phyloP scores from a whole-genome alignment of 2,797 vertebrate species.

The Chloroceryle inda region DNA sequence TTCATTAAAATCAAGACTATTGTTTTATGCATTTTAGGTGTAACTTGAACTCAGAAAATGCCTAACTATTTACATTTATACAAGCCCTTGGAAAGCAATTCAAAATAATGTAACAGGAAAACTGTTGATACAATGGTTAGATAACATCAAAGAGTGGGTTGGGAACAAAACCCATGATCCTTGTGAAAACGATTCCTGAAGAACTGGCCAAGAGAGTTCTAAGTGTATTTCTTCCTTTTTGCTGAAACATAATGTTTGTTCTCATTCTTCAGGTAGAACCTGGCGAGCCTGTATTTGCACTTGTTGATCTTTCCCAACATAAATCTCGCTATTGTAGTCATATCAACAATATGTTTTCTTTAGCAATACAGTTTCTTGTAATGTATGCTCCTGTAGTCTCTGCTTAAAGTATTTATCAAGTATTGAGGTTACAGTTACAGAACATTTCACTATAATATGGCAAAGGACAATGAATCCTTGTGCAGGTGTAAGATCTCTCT shows the following conservation, averaged over 20 bases:
- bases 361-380: slow-evolving; percentile 27
- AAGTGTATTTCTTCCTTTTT: slow-evolving; percentile 54
- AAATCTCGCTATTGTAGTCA: slow-evolving; percentile 45
- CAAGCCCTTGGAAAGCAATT: slow-evolving; percentile 43
- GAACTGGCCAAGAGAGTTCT: slow-evolving; percentile 56
- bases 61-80: slow-evolving; percentile 14
- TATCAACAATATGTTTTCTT: slow-evolving; percentile 45
- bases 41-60: slow-evolving; percentile 37
- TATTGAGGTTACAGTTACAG: not conserved
- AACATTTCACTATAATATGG: not conserved
- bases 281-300: slow-evolving; percentile 57
- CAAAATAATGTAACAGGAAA: slow-evolving; percentile 49
- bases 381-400: not conserved
- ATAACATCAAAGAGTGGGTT: slow-evolving; percentile 70
- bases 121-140: slow-evolving; percentile 48
- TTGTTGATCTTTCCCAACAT: slow-evolving; percentile 75
- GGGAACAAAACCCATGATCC: slow-evolving; percentile 49
- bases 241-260: slow-evolving; percentile 59
- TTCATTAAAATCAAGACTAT: slow-evolving; percentile 13
- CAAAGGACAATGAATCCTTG: slow-evolving; percentile 10
- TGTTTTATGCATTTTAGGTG: slow-evolving; percentile 12
- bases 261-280: slow-evolving; percentile 42
- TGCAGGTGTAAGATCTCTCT: slow-evolving; percentile 40
- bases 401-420: not conserved
- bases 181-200: slow-evolving; percentile 66